phyloP scores from a whole-genome alignment of 2,797 vertebrate genomes.

The Catostomus latipinnis region DNA sequence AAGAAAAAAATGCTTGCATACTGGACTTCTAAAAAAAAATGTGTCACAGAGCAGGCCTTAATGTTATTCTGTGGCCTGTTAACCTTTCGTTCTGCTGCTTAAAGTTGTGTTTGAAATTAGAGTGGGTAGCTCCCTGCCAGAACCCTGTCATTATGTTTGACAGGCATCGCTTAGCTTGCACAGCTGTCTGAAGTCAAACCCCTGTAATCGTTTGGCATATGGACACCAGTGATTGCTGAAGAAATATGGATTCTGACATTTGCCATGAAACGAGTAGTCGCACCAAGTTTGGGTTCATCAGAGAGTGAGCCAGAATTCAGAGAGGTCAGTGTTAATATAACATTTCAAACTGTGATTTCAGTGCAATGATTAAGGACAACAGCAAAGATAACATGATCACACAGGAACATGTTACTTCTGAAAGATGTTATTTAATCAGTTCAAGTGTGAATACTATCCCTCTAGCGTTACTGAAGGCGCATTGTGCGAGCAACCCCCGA shows the following conservation, averaged over 20 bases:
- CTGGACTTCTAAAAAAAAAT: slow-evolving; percentile 43
- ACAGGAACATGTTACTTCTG: too few relatives aligned
- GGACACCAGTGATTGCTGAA: slow-evolving; percentile 26
- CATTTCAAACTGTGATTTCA: slow-evolving; percentile 24
- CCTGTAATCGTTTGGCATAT: slow-evolving; percentile 34
- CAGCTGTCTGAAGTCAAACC: slow-evolving; percentile 22
- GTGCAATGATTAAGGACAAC: neutral
- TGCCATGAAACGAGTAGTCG: neutral
- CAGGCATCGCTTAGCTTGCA: slow-evolving; percentile 28
- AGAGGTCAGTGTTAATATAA: neutral
- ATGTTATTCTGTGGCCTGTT: slow-evolving; percentile 44
- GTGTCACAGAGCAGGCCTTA: slow-evolving; percentile 38
- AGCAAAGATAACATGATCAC: neutral
- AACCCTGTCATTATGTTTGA: slow-evolving; percentile 23
- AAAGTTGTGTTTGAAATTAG: slow-evolving; percentile 45
- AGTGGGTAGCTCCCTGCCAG: neutral
- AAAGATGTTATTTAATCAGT: neutral
- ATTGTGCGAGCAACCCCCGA: too few relatives aligned
- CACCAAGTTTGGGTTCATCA: slow-evolving; percentile 20
- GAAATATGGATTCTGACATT: slow-evolving; percentile 42
- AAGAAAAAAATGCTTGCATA: slow-evolving; percentile 12
- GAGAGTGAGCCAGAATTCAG: slow-evolving; percentile 17
- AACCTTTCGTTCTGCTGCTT: slow-evolving; percentile 31
- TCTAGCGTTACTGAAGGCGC: too few relatives aligned
- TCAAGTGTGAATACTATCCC: too few relatives aligned